Evolutionary conservation across 2,797 vertebrate genomes (phyloP).

Genomic region (Coreius guichenoti): DNA sequence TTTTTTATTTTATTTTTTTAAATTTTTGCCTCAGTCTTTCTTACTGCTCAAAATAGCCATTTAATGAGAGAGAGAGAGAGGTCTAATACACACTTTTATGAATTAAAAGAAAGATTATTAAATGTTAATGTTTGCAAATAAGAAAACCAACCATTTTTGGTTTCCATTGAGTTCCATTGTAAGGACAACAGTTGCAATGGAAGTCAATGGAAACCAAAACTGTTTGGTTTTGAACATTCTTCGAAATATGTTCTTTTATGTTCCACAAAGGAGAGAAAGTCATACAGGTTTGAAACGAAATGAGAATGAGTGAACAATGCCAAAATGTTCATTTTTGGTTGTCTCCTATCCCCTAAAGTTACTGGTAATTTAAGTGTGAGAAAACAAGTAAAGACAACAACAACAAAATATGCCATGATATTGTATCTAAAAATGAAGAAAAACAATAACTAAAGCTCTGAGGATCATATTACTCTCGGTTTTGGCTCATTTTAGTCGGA

Average conservation of each 20-base stretch:
- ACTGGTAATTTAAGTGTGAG: not conserved
- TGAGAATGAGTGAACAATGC: not conserved
- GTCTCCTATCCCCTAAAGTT: not conserved
- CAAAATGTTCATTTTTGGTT: not conserved
- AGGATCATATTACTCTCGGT: no score
- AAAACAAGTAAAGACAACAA: not conserved
- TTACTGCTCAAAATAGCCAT: not conserved
- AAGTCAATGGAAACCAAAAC: no score
- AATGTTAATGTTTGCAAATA: not conserved
- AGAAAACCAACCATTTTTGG: no score
- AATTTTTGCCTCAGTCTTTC: not conserved
- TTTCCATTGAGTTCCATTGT: no score
- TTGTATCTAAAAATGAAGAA: no score
- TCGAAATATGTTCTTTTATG: no score
- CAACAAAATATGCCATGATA: not conserved
- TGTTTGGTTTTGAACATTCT: no score
- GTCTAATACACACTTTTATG: not conserved
- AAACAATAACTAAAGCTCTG: no score
- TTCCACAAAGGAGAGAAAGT: no score
- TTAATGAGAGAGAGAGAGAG: not conserved
- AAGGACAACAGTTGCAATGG: no score
- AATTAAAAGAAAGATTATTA: not conserved
- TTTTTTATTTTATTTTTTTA: not conserved
- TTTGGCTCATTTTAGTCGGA: no score
- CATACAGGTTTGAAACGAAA: not conserved